Base-by-base conservation (phyloP, 2,888 invertebrate species). In the Brenthis ino region DNA sequence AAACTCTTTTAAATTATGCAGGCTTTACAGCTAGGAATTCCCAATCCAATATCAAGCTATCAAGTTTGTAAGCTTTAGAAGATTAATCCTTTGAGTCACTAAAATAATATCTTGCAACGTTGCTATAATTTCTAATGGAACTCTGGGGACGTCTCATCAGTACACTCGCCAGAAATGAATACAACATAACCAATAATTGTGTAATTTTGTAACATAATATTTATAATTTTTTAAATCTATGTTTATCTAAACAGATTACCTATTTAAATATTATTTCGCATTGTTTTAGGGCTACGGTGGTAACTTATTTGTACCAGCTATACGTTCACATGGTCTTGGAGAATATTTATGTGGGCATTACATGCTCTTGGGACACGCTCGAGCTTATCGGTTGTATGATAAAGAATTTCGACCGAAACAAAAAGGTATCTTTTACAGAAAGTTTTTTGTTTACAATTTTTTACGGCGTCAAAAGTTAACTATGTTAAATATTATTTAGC, bases 271-370 rank as follows among this genome's bases (percentile, higher is more conserved):
- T 14, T 20, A 12, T 58, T 24, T 16, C 57, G 16, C 50, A 20
- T 8, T 70, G 24, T 82, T 81, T 33, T 77, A 88, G 80, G 93
- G 93, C 1, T 95, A 94, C 70, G 94, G 94, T 1, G 82, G 80
- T 4, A 85, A 89, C 64, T 89, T 85, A 63, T 94, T 94, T 82
- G 94, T 94, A 0, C 95, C 95, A 5, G 93, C 93, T 14, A 64
- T 93, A 50, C 76, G 77, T 20, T 84, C 88, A 2, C 78, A 90
- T 57, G 94, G 94, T 6, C 77, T 93, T 20, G 94, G 93, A 0
- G 94, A 94, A 63, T 96, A 96, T 82, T 80, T 94, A 61, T 95
- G 95, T 71, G 88, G 89, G 0, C 95, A 96, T 79, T 94, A 95
- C 77, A 84, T 95, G 66, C 81, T 96, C 24, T 84, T 94, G 69